Evolutionary conservation across 2,888 invertebrate genomes (phyloP).

Genomic region (Dryomyza anilis): DNA sequence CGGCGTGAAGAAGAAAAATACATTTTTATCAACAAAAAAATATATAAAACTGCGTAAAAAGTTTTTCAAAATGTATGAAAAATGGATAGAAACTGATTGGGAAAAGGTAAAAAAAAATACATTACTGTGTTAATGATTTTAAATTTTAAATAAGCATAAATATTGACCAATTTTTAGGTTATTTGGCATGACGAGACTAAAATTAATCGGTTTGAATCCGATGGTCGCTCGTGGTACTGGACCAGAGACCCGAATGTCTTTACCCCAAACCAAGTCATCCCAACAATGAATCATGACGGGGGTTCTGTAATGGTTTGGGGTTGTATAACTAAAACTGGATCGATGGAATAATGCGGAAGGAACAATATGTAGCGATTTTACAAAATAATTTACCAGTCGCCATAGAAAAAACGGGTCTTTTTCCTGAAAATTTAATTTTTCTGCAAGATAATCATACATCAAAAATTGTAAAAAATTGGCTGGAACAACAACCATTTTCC

Average conservation of each 20-base stretch:
- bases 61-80: no score
- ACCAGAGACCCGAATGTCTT: not conserved
- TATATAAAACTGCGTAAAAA: no score
- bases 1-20: no score
- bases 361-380: not conserved
- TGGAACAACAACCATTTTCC: no score
- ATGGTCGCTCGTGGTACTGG: not conserved
- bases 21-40: no score
- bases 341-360: not conserved
- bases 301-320: no score
- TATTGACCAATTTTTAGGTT: not conserved
- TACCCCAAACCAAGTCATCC: not conserved
- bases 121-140: not conserved
- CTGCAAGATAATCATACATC: no score
- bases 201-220: not conserved
- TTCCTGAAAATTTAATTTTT: no score
- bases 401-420: no score
- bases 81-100: not conserved
- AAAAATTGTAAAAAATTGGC: not conserved
- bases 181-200: not conserved
- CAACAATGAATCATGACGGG: not conserved
- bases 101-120: not conserved
- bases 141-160: not conserved
- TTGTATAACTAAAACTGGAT: no score
- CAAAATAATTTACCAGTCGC: not conserved